Evolutionary conservation across 1,140 invertebrate species (phyloP).

Genomic region (Drusus annulatus): DNA sequence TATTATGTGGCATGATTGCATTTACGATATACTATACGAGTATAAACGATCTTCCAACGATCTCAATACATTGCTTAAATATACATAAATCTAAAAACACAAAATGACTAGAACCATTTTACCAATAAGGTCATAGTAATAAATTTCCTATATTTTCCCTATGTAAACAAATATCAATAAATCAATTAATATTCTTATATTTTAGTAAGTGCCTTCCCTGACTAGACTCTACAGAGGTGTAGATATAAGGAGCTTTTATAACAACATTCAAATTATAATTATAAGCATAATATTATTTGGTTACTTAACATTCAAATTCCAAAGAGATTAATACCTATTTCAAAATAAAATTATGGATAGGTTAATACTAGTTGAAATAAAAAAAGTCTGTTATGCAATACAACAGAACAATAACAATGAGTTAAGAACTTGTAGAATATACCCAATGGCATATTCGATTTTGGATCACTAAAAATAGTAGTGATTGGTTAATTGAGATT

Average conservation of each 20-base stretch:
- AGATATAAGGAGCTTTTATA: background rate
- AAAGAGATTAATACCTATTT: too few relatives aligned
- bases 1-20: background rate
- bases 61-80: constrained; percentile 4
- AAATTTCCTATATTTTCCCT: background rate
- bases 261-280: constrained; percentile 2
- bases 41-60: background rate
- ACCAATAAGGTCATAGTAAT: background rate
- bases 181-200: background rate
- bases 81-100: constrained; percentile 10
- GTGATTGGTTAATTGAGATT: too few relatives aligned
- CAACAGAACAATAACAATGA: too few relatives aligned
- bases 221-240: constrained; percentile 18
- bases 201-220: constrained; percentile 14
- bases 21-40: background rate
- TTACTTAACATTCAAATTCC: too few relatives aligned
- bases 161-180: background rate
- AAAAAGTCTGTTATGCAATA: too few relatives aligned
- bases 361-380: too few relatives aligned
- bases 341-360: too few relatives aligned
- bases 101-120: constrained; percentile 13
- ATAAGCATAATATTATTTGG: background rate
- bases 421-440: too few relatives aligned
- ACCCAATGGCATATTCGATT: too few relatives aligned
- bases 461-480: too few relatives aligned